Percentiles rank a stretch among this genome's conserved stretches.
Conservation (phyloP, 2,797 vertebrate genomes). For the Ataeniobius toweri region DNA sequence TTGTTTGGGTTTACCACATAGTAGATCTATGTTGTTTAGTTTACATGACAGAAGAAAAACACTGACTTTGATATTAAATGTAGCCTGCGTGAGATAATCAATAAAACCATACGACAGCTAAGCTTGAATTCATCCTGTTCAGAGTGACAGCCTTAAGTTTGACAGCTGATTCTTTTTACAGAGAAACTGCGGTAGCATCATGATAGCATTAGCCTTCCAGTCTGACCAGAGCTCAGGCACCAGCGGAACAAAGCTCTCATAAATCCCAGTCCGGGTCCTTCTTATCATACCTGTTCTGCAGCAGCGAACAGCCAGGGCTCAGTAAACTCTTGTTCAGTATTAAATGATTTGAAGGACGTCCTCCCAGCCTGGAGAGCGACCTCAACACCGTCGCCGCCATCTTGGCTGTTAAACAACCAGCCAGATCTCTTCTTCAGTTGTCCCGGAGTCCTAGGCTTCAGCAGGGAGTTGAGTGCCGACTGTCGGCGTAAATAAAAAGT, state of each 20-base stretch:
- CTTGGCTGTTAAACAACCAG: conserved; percentile 57
- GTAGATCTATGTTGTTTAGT: no score
- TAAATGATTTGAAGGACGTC: conserved; percentile 83
- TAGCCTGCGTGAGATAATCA: not conserved
- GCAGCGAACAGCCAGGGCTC: conserved; percentile 67
- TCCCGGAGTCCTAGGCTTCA: not conserved
- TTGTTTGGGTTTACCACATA: no score
- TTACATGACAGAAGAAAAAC: not conserved
- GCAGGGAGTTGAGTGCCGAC: conserved; percentile 16
- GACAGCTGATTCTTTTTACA: not conserved
- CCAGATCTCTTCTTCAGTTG: conserved; percentile 25
- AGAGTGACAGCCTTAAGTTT: not conserved
- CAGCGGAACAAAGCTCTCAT: rapidly evolving
- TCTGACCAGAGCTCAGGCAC: not conserved
- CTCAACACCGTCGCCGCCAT: conserved; percentile 84
- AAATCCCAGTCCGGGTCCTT: rapidly evolving
- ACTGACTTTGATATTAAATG: not conserved
- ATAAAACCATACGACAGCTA: not conserved
- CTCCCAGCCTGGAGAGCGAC: conserved; percentile 79
- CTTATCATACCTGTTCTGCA: conserved; percentile 77
- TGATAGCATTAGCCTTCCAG: conserved; percentile 44
- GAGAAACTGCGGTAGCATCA: conserved; percentile 17
- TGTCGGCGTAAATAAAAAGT: not conserved
- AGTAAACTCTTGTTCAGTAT: conserved; percentile 65
- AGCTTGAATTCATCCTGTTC: not conserved